phyloP scores from a whole-genome alignment of 2,113 vertebrate genomes.

The Bos taurus region DNA sequence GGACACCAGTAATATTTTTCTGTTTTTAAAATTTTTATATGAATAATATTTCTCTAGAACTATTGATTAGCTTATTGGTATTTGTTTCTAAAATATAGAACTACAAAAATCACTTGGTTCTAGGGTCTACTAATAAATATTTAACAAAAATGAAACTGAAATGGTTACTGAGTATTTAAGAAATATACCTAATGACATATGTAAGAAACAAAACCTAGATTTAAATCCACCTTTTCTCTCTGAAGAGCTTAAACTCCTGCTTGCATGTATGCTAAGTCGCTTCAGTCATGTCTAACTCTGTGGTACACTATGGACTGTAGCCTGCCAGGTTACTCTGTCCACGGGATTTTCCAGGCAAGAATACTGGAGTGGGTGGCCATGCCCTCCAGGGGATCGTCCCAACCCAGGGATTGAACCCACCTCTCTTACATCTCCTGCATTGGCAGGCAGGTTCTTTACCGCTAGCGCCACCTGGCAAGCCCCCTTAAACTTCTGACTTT shows the following conservation, averaged over 20 bases:
- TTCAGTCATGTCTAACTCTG: not conserved
- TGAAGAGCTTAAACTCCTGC: not conserved
- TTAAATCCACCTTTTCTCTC: not conserved
- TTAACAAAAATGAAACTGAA: not conserved
- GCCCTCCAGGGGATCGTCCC: not conserved
- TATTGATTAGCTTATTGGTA: not conserved
- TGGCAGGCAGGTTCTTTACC: not conserved
- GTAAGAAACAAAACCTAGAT: not conserved
- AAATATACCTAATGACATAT: not conserved
- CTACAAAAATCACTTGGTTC: not conserved
- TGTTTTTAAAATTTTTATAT: not conserved
- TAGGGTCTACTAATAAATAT: not conserved
- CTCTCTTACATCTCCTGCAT: not conserved
- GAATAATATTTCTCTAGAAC: not conserved
- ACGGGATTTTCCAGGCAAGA: not conserved
- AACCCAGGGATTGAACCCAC: not conserved
- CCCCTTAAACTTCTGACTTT: not conserved
- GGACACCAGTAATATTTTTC: not conserved
- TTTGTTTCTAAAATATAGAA: not conserved
- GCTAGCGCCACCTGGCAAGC: not conserved
- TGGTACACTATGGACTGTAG: not conserved
- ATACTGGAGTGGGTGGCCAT: not conserved
- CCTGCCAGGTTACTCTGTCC: not conserved
- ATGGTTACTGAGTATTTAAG: not conserved
- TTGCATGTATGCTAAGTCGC: rapidly evolving